A percentile compares a stretch with the other conserved stretches of the same genome.
These are phyloP conservation scores for Anolis carolinensis DNA, from an alignment of 2,113 vertebrate genomes.

Conservation along the genomic window DNA sequence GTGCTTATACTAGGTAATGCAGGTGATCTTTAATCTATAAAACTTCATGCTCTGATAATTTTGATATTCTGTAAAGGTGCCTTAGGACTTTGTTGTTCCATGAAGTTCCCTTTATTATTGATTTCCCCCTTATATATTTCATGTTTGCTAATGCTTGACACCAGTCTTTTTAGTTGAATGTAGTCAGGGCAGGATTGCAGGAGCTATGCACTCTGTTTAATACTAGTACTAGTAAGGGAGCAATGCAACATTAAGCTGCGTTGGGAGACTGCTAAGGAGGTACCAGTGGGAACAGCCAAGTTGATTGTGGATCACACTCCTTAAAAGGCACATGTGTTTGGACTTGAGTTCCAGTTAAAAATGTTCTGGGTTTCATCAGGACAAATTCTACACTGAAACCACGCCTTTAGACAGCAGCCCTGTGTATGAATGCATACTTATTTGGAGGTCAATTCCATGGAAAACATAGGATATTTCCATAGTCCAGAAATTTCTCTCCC, in stretches of 20 bases:
- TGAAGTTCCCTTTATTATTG: background rate
- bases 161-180: background rate
- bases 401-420: background rate
- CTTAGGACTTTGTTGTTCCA: background rate
- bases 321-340: background rate
- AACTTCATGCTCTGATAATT: too few species aligned
- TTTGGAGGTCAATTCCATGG: background rate
- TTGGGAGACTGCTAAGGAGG: background rate
- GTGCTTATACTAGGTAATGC: too few species aligned
- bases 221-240: background rate
- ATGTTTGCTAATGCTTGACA: background rate
- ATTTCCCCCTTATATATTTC: background rate
- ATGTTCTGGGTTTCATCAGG: background rate
- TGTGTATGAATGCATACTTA: background rate
- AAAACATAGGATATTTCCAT: too few species aligned
- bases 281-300: background rate
- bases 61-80: too few species aligned
- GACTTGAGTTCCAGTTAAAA: background rate
- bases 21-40: too few species aligned
- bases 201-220: background rate
- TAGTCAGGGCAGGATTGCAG: too few species aligned
- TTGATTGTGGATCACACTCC: background rate
- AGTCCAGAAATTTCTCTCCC: too few species aligned
- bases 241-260: too few species aligned
- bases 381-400: background rate